phyloP scores from a whole-genome alignment of 2,888 invertebrate genomes.

The Cyaniris semiargus region DNA sequence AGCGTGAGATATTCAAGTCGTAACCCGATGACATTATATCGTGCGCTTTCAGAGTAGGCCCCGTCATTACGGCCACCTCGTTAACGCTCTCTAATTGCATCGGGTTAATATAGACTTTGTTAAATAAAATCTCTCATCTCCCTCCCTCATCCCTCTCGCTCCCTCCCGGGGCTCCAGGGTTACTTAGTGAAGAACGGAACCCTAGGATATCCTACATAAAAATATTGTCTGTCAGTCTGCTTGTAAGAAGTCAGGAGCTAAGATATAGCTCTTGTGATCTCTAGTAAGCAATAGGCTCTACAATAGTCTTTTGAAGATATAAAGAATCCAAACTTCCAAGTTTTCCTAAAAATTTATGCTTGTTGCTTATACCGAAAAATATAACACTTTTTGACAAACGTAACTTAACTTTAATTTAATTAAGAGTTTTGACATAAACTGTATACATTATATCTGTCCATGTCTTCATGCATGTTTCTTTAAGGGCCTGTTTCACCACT shows the following conservation, averaged over 20 bases:
- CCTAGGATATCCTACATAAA: not conserved
- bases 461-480: too few species aligned
- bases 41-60: constrained; percentile 56
- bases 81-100: constrained; percentile 80
- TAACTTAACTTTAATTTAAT: too few species aligned
- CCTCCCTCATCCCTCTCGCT: constrained; percentile 46
- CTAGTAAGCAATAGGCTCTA: not conserved
- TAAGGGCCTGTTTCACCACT: too few species aligned
- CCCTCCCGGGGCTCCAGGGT: constrained; percentile 1
- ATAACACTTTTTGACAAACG: too few species aligned
- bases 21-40: constrained; percentile 39
- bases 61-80: constrained; percentile 78
- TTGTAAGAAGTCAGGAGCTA: too few species aligned
- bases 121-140: constrained; percentile 80
- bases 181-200: not conserved
- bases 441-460: too few species aligned
- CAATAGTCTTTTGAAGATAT: not conserved
- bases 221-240: not conserved
- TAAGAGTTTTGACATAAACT: too few species aligned
- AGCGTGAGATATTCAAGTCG: constrained; percentile 21
- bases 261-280: too few species aligned
- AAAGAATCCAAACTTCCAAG: too few species aligned
- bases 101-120: constrained; percentile 81
- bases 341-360: too few species aligned
- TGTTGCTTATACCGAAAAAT: too few species aligned